Evolutionary conservation across 2,113 vertebrate species (phyloP), one percentile per base, ranked within the genome.

Genomic region (Pterocles gutturalis): DNA sequence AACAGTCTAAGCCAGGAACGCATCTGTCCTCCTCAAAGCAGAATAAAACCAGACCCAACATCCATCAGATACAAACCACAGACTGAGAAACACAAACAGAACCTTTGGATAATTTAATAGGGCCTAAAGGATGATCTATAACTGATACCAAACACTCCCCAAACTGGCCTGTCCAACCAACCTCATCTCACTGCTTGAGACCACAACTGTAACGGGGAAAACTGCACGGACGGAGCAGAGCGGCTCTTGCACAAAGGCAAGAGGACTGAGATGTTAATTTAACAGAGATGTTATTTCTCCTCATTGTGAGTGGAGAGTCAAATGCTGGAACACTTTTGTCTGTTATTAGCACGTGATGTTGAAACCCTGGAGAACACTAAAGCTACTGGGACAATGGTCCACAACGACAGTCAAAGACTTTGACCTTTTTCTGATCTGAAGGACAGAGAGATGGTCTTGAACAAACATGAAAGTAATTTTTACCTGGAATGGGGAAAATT

Each of bases 111-210:
- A 58, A 94, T 65, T 93, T 60, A 78, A 78, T 76, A 75, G 89
- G 77, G 77, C 72, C 93, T 94, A 28, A 64, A 84, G 84, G 77
- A 87, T 0, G 72, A 66, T 65, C 67, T 2, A 71, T 67, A 87
- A 96, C 94, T 75, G 93, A 95, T 26, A 85, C 36, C 49, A 54
- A 93, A 65, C 86, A 29, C 38, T 60, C 62, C 82, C 60, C 65
- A 70, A 82, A 67, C 82, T 60, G 91, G 43, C 45, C 45, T n/a
- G 31, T 51, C 67, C 57, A 92, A 67, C 34, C 87, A 75, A 82
- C 17, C 57, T 22, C 2, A 57, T 41, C 81, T 71, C 69, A 43
- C 51, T 81, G 72, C 62, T 55, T 0, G 20, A 81, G 76, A 79
- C 29, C 81, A 46, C 77, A 61, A 4, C 48, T 90, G 58, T 33